A percentile compares a stretch with the other conserved stretches of the same genome.
phyloP scores from a whole-genome alignment of 1,140 invertebrate genomes.

The Oreohelix idahoensis region DNA sequence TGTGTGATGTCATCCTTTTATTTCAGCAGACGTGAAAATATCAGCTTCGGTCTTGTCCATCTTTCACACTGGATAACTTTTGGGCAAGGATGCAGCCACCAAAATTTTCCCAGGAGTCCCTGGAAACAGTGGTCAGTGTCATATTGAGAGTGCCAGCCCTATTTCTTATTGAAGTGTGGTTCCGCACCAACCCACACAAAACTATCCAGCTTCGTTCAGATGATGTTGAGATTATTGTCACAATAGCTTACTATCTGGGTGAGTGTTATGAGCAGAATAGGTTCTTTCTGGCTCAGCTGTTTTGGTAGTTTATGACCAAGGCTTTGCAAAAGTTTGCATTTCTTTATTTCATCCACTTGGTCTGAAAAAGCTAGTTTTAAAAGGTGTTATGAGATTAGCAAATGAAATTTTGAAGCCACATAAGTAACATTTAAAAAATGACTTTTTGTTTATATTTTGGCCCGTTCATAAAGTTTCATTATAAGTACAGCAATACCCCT shows the following conservation, averaged over 20 bases:
- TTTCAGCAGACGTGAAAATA: not conserved
- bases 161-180: constrained; percentile 76
- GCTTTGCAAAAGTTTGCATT: too few relatives aligned
- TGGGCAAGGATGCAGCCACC: not conserved
- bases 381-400: too few relatives aligned
- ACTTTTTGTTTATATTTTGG: too few relatives aligned
- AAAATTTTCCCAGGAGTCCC: constrained; percentile 55
- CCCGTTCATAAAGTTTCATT: too few relatives aligned
- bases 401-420: too few relatives aligned
- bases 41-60: not conserved
- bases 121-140: constrained; percentile 69
- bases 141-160: constrained; percentile 75
- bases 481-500: too few relatives aligned
- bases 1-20: not conserved
- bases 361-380: too few relatives aligned
- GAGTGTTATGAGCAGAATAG: too few relatives aligned
- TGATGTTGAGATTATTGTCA: constrained; percentile 58
- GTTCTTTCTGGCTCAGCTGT: too few relatives aligned
- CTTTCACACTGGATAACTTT: not conserved
- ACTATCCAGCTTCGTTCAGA: constrained; percentile 60
- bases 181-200: constrained; percentile 70
- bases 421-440: too few relatives aligned
- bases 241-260: constrained; percentile 62
- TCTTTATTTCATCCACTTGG: too few relatives aligned
- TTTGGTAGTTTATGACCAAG: too few relatives aligned